phyloP scores from a whole-genome alignment of 2,888 invertebrate genomes.

The Xanthorhoe designata region DNA sequence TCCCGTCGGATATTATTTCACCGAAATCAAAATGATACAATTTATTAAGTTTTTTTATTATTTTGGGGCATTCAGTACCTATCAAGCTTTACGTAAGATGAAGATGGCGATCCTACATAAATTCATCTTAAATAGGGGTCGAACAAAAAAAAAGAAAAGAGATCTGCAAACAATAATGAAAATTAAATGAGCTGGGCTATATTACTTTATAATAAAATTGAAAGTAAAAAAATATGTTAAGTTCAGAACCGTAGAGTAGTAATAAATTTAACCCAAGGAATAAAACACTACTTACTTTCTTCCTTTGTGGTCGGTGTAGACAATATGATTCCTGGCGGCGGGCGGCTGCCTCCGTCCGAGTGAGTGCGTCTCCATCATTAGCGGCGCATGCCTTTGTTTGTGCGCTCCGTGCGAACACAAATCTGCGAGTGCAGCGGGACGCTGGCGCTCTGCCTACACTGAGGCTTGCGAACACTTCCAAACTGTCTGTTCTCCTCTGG shows the following conservation, averaged over 20 bases:
- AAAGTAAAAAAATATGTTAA: no score
- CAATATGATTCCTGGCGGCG: constrained; percentile 80
- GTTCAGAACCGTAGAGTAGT: constrained; percentile 4
- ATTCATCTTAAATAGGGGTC: no score
- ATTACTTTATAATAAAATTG: no score
- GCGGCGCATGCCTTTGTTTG: constrained; percentile 47
- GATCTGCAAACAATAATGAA: no score
- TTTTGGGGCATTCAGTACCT: not conserved
- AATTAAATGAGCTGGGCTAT: no score
- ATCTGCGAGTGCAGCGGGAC: constrained; percentile 31
- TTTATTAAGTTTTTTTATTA: constrained; percentile 31
- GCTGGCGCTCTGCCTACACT: constrained; percentile 38
- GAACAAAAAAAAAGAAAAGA: no score
- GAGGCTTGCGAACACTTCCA: constrained; percentile 56
- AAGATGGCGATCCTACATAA: no score
- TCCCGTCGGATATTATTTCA: constrained; percentile 64
- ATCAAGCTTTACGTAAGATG: no score
- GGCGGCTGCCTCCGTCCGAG: constrained; percentile 70
- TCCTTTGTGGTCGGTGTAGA: constrained; percentile 83
- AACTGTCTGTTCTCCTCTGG: constrained; percentile 62
- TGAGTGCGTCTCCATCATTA: constrained; percentile 73
- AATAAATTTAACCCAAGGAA: constrained; percentile 2
- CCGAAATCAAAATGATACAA: constrained; percentile 58
- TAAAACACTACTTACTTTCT: constrained; percentile 74
- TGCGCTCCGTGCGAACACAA: constrained; percentile 36